These are phyloP conservation scores for Antitype chi DNA, from an alignment of 2,888 invertebrate genomes.

Conservation along the genomic window DNA sequence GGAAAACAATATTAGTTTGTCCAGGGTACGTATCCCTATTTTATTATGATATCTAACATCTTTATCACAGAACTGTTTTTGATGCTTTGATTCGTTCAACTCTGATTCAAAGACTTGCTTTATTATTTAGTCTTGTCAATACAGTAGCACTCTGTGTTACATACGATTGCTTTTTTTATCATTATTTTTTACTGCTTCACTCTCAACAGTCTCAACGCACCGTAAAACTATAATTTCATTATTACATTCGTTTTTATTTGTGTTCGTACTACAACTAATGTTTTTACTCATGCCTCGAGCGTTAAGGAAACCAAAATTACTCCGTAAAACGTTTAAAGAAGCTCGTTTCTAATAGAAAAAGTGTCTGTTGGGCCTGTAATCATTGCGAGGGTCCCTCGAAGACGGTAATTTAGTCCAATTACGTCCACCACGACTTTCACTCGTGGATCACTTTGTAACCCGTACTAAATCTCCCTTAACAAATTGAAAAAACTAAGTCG, in stretches of 20 bases:
- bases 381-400: conserved; percentile 68
- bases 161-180: conserved; percentile 46
- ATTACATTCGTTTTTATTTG: conserved; percentile 54
- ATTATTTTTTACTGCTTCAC: conserved; percentile 46
- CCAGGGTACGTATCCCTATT: background rate
- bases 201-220: conserved; percentile 50
- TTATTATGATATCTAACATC: conserved; percentile 4
- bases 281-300: conserved; percentile 48
- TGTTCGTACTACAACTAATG: conserved; percentile 38
- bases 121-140: conserved; percentile 29
- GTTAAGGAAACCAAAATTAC: conserved; percentile 58
- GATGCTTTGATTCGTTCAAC: conserved; percentile 20
- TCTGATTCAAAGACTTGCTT: conserved; percentile 33
- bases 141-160: conserved; percentile 64
- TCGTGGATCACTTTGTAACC: conserved; percentile 65
- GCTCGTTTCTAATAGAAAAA: conserved; percentile 72
- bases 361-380: conserved; percentile 67
- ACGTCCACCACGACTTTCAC: conserved; percentile 75
- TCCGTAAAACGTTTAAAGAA: conserved; percentile 51
- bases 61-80: background rate
- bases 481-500: conserved; percentile 68
- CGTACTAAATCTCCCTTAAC: conserved; percentile 69
- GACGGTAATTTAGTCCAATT: conserved; percentile 78
- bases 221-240: conserved; percentile 55
- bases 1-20: conserved; percentile 48